Evolutionary conservation across 2,888 invertebrate species (phyloP).

Genomic region (Meghimatium bilineatum): DNA sequence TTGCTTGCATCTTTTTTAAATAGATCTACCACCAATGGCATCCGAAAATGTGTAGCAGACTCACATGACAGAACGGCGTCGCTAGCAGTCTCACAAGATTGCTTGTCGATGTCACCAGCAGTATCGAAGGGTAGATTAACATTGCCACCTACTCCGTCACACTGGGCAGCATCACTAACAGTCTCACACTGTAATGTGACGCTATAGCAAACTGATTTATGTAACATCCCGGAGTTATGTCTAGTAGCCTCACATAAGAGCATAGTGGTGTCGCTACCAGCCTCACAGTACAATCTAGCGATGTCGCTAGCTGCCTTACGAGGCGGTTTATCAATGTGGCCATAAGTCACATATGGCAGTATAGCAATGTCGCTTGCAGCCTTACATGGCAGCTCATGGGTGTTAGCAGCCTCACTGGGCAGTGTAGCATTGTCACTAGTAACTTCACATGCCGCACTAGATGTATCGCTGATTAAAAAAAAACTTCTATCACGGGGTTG

Average conservation of each 20-base stretch:
- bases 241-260: background rate
- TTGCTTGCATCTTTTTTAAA: background rate
- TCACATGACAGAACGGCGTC: background rate
- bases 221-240: no score
- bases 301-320: background rate
- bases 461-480: background rate
- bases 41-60: background rate
- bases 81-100: background rate
- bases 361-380: background rate
- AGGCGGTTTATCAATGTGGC: background rate
- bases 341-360: background rate
- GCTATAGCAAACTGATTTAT: no score
- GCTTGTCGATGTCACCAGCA: no score
- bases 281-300: background rate
- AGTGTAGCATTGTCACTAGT: background rate
- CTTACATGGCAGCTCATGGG: background rate
- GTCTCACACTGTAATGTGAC: no score
- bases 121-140: no score
- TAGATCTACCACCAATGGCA: background rate
- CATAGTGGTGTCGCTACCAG: background rate
- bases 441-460: no score
- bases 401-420: background rate
- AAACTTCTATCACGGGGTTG: background rate
- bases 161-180: no score
- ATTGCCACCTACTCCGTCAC: no score